A percentile compares a stretch with the other conserved stretches of the same genome.
These are phyloP conservation scores for Stegodyphus dumicola DNA, from an alignment of 1,140 invertebrate species.

Conservation along the genomic window DNA sequence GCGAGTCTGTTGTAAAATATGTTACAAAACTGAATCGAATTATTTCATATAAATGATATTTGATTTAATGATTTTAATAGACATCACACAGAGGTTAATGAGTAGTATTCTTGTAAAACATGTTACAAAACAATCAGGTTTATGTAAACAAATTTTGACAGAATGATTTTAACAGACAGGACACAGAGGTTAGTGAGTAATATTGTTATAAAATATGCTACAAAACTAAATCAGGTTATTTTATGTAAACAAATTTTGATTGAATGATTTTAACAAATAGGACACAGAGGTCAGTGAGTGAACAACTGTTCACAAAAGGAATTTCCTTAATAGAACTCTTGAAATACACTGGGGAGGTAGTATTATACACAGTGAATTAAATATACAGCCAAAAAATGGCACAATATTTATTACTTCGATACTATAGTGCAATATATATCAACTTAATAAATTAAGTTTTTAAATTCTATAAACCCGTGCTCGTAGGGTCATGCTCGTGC, in stretches of 20 bases:
- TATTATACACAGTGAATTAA: not conserved
- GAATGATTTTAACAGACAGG: not conserved
- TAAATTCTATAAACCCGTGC: slow-evolving; percentile 34
- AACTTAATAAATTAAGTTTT: slow-evolving; percentile 39
- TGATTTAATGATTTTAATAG: too few species aligned
- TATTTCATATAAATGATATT: too few species aligned
- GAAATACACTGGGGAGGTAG: too few species aligned
- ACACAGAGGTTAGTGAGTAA: not conserved
- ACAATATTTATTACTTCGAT: not conserved
- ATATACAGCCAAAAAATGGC: not conserved
- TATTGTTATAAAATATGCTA: too few species aligned
- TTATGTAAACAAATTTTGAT: too few species aligned
- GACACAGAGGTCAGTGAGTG: not conserved
- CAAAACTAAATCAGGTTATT: too few species aligned
- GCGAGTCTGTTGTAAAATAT: too few species aligned
- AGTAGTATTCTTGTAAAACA: not conserved
- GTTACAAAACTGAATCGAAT: too few species aligned
- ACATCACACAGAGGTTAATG: not conserved
- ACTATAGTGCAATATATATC: not conserved
- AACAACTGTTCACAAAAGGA: not conserved
- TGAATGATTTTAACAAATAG: not conserved
- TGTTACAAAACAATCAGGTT: too few species aligned
- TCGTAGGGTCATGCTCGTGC: not conserved
- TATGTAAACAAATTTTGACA: too few species aligned
- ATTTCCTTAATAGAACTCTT: too few species aligned